These are phyloP conservation scores for Nemurella pictetii DNA, from an alignment of 2,888 invertebrate genomes.

Conservation along the genomic window DNA sequence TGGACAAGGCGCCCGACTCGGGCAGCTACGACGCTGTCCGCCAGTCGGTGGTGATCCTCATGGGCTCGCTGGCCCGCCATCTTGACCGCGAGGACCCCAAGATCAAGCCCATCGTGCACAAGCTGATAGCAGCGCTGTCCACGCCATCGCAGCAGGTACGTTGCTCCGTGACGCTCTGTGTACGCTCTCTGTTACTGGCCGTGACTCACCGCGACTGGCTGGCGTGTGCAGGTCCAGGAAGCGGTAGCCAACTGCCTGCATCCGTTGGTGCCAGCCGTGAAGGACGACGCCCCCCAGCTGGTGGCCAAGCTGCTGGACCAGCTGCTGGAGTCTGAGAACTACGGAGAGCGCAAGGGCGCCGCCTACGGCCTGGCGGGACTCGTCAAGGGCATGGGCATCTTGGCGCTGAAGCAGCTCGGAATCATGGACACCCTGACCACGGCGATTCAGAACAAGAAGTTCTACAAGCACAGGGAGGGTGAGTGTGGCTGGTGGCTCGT, in stretches of 20 bases:
- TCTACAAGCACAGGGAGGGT: conserved; percentile 91
- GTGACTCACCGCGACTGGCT: too few species aligned
- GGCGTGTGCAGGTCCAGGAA: conserved; percentile 83
- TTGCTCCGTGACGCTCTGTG: too few species aligned
- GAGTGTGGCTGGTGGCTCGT: conserved; percentile 34
- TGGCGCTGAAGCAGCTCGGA: conserved; percentile 91
- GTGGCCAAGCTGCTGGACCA: conserved; percentile 85
- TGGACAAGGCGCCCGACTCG: conserved; percentile 90
- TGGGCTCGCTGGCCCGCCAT: conserved; percentile 97
- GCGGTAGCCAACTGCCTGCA: conserved; percentile 96
- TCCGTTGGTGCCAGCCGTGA: conserved; percentile 88
- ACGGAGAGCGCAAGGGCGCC: conserved; percentile 90
- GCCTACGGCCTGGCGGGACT: conserved; percentile 96
- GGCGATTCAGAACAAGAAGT: conserved; percentile 96
- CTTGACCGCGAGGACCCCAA: conserved; percentile 86
- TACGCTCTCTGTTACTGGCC: neutral
- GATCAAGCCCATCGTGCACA: conserved; percentile 90
- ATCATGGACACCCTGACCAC: conserved; percentile 92
- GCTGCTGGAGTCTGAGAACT: conserved; percentile 87
- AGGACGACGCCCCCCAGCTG: conserved; percentile 85
- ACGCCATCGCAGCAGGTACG: conserved; percentile 92
- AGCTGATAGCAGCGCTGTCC: conserved; percentile 86
- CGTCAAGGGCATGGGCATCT: conserved; percentile 95
- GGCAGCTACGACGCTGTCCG: conserved; percentile 89
- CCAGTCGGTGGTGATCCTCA: conserved; percentile 93